Base-by-base conservation (phyloP, 2,113 vertebrate genomes). In the Elanoides forficatus region DNA sequence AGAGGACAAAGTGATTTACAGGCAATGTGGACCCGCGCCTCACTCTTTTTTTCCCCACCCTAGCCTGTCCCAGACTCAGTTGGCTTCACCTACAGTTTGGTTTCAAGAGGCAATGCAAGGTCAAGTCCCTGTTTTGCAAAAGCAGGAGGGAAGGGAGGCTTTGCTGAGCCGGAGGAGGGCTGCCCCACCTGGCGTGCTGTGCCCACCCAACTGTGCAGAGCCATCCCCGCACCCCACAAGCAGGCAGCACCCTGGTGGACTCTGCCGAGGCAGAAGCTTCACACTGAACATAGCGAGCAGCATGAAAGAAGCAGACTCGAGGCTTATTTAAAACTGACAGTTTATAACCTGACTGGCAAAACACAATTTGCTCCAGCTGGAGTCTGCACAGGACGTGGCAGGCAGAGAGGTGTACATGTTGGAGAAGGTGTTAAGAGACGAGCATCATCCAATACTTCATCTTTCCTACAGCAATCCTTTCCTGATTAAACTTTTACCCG, bases 141-240 rank as follows among this genome's bases (percentile, higher is more conserved):
- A 83, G 66, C 43, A 76, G 67, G 60, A 86, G 30, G n/a, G 26
- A 71, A 52, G 12, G 65, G n/a, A 81, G 56, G 45, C 22, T 81
- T 45, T 88, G 76, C 72, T 76, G 59, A 90, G 40, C 23, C 48
- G 52, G 7, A 53, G 47, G 15, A 72, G 32, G 29, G 42, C 82
- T 78, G 62, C 14, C 55, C 74, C 11, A 19, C 22, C 63, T 42
- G 65, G 60, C 0, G 7, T 14, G 42, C 36, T 56, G 26, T 12
- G 40, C 55, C 45, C 56, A 72, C 1, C 3, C 30, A 32, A 16
- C 0, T 2, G 18, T 14, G 27, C 59, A 78, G 47, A 82, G 53
- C 18, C 58, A 85, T 11, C 15, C 30, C 22, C 0, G 0, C 0
- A 3, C 8, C 42, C 38, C 50, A n/a, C 26, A 30, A 17, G 45